Percentiles rank a stretch among this genome's conserved stretches.
Conservation (phyloP, 2,797 vertebrate genomes). For the Cygnus olor region DNA sequence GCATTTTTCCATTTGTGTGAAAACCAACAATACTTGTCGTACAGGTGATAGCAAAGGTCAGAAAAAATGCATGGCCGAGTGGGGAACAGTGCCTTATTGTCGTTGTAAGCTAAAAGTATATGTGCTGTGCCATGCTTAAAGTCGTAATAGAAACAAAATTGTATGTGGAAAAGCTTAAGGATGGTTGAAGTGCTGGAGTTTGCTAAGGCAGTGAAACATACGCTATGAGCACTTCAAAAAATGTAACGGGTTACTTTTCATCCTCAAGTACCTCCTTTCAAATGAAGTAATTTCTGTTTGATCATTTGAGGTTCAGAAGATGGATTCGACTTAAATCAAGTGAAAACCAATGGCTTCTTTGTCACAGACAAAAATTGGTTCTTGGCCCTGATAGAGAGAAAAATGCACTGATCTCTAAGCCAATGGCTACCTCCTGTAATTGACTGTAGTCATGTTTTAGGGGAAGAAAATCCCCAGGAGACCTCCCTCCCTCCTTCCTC, state of each 20-base stretch:
- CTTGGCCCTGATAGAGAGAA: background rate
- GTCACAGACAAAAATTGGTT: background rate
- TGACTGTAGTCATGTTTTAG: background rate
- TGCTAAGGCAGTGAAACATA: background rate
- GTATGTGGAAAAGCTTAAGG: background rate
- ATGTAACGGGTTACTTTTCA: background rate
- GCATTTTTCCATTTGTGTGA: background rate
- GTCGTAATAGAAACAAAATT: background rate
- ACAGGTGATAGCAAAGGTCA: background rate
- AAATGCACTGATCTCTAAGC: background rate
- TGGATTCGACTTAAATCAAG: background rate
- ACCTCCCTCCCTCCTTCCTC: background rate
- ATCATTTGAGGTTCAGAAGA: background rate
- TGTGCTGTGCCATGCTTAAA: background rate
- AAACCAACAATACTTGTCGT: background rate
- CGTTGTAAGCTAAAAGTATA: background rate
- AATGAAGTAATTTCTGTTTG: background rate
- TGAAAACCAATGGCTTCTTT: background rate
- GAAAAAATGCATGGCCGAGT: background rate
- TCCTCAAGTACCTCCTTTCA: background rate
- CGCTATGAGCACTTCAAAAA: background rate
- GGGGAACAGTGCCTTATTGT: background rate
- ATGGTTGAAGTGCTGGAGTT: background rate
- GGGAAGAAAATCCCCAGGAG: background rate
- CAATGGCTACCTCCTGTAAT: background rate